Evolutionary conservation across 2,888 invertebrate genomes (phyloP).

Genomic region (Pherbina coryleti): DNA sequence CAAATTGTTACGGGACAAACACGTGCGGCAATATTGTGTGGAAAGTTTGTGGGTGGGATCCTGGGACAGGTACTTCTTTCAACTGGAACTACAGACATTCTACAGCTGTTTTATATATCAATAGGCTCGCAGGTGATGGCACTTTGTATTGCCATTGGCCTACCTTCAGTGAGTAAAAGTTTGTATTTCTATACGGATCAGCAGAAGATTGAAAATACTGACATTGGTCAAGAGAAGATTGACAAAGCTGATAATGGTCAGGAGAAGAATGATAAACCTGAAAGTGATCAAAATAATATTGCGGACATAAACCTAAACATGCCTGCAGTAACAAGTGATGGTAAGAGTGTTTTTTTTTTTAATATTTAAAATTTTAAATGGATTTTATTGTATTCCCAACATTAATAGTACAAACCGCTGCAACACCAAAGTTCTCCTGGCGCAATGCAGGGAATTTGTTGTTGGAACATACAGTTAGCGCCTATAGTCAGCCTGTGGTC

Average conservation of each 20-base stretch:
- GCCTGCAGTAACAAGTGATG: no score
- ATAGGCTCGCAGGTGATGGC: slow-evolving; percentile 79
- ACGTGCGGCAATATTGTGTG: slow-evolving; percentile 83
- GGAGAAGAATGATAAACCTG: no score
- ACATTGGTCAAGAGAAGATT: no score
- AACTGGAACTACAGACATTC: slow-evolving; percentile 76
- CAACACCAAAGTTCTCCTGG: slow-evolving; percentile 61
- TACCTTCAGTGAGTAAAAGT: slow-evolving; percentile 80
- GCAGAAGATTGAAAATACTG: background rate
- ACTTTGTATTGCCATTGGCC: slow-evolving; percentile 79
- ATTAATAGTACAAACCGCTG: background rate
- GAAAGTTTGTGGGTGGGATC: slow-evolving; percentile 82
- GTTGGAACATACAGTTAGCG: slow-evolving; percentile 73
- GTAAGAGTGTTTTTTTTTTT: no score
- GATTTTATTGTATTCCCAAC: no score
- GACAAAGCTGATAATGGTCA: no score
- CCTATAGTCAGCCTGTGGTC: slow-evolving; percentile 74
- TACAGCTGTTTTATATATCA: slow-evolving; percentile 85
- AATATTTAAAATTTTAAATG: no score
- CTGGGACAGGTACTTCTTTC: slow-evolving; percentile 82
- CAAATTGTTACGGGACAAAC: slow-evolving; percentile 88
- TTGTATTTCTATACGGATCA: slow-evolving; percentile 79
- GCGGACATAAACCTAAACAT: no score
- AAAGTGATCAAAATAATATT: background rate
- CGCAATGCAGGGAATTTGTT: slow-evolving; percentile 71